phyloP scores from a whole-genome alignment of 2,797 vertebrate species.

The Caiman crocodilus region DNA sequence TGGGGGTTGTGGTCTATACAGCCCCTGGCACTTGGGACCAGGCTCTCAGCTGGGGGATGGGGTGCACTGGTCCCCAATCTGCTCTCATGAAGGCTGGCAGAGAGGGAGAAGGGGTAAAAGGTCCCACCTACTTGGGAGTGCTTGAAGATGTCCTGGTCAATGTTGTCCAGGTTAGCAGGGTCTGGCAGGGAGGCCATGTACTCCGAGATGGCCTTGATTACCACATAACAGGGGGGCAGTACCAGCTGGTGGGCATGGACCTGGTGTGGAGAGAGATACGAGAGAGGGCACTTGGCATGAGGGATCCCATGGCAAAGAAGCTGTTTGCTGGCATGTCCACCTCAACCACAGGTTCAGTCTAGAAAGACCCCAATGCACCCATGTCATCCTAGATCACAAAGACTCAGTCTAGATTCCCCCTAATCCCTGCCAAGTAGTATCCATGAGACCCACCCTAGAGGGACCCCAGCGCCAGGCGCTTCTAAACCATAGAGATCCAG shows the following conservation, averaged over 20 bases:
- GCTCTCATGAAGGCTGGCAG: too few relatives aligned
- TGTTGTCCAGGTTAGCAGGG: slow-evolving; percentile 88
- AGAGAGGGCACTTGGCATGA: not conserved
- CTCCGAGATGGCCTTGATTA: slow-evolving; percentile 94
- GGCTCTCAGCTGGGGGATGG: too few relatives aligned
- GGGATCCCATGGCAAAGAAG: not conserved
- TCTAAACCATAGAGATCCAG: not conserved
- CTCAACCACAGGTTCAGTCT: not conserved
- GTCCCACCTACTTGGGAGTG: slow-evolving; percentile 88
- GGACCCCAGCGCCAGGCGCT: not conserved
- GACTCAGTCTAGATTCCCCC: too few relatives aligned
- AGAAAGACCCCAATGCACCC: too few relatives aligned
- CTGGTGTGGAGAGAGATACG: slow-evolving; percentile 69
- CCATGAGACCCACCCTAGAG: too few relatives aligned
- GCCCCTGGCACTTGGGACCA: not conserved
- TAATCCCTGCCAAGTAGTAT: too few relatives aligned
- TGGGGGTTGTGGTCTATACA: not conserved
- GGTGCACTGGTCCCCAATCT: too few relatives aligned
- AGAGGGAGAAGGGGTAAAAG: too few relatives aligned
- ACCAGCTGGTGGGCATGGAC: slow-evolving; percentile 93
- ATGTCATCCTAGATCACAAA: too few relatives aligned
- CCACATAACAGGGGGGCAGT: slow-evolving; percentile 93
- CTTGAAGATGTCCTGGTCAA: slow-evolving; percentile 94
- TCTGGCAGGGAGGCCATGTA: slow-evolving; percentile 93
- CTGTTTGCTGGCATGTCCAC: not conserved